Conservation (phyloP, 1,140 invertebrate species). For the Papilio machaon region DNA sequence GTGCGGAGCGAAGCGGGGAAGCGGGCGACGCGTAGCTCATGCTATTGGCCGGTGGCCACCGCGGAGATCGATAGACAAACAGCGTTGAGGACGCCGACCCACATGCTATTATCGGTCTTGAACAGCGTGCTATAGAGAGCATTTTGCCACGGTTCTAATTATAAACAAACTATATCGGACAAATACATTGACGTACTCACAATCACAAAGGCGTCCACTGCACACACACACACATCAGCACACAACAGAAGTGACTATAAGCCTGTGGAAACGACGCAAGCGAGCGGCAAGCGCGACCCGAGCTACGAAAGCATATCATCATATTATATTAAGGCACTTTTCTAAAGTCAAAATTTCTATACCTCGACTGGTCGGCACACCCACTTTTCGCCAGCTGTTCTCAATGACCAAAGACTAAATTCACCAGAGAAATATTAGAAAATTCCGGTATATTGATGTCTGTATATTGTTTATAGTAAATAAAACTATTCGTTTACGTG, state of each 20-base stretch:
- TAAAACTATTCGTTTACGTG: slow-evolving; percentile 61
- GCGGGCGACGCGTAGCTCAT: slow-evolving; percentile 73
- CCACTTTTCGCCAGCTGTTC: slow-evolving; percentile 57
- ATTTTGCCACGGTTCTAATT: slow-evolving; percentile 51
- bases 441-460: slow-evolving; percentile 67
- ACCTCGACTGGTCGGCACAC: slow-evolving; percentile 59
- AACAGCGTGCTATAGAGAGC: slow-evolving; percentile 46
- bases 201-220: slow-evolving; percentile 33
- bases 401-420: slow-evolving; percentile 69
- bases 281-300: slow-evolving; percentile 65
- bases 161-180: slow-evolving; percentile 79
- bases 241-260: slow-evolving; percentile 50
- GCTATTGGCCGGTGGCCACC: slow-evolving; percentile 82
- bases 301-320: slow-evolving; percentile 74
- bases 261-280: slow-evolving; percentile 71
- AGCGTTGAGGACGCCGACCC: slow-evolving; percentile 71
- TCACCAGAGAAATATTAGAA: slow-evolving; percentile 77
- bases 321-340: slow-evolving; percentile 78
- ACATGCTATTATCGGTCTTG: slow-evolving; percentile 64
- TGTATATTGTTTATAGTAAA: slow-evolving; percentile 60
- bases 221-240: slow-evolving; percentile 58
- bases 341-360: slow-evolving; percentile 80
- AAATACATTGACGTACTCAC: slow-evolving; percentile 68
- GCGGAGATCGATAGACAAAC: slow-evolving; percentile 81
- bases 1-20: slow-evolving; percentile 65